Percentiles rank a stretch among this genome's conserved stretches.
phyloP scores from a whole-genome alignment of 2,113 vertebrate genomes.

The Nesogale talazaci region DNA sequence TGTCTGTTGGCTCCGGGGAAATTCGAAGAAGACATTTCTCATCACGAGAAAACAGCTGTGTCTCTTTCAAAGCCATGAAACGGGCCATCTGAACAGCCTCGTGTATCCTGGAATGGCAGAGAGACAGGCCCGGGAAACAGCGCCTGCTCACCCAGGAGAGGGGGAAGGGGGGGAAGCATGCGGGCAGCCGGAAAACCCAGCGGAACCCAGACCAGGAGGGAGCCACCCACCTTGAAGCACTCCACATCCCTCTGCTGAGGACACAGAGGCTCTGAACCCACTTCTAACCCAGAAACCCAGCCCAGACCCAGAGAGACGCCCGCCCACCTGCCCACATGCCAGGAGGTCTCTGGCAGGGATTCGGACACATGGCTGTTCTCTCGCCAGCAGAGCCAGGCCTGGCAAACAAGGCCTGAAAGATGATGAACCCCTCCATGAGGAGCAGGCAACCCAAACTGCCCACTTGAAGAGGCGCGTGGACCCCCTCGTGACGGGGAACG shows the following conservation, averaged over 20 bases:
- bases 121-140: constrained; percentile 96
- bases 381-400: constrained; percentile 85
- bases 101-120: constrained; percentile 96
- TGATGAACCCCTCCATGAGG: constrained; percentile 96
- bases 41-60: too few species aligned
- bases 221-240: constrained; percentile 71
- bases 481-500: constrained; percentile 92
- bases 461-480: constrained; percentile 93
- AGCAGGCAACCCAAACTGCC: constrained; percentile 95
- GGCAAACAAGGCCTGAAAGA: constrained; percentile 94
- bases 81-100: constrained; percentile 93
- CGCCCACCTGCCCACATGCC: constrained; percentile 67
- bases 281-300: constrained; percentile 79
- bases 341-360: constrained; percentile 90
- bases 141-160: constrained; percentile 95
- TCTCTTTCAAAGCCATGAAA: constrained; percentile 92
- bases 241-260: constrained; percentile 79
- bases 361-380: constrained; percentile 96
- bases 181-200: constrained; percentile 88
- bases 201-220: constrained; percentile 84
- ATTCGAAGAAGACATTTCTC: too few species aligned
- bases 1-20: too few species aligned
- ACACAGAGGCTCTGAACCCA: constrained; percentile 75
- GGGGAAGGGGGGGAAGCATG: constrained; percentile 93
- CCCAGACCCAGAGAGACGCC: constrained; percentile 75